A percentile compares a stretch with the other conserved stretches of the same genome.
phyloP scores from a whole-genome alignment of 2,797 vertebrate species.

The Thunnus albacares region DNA sequence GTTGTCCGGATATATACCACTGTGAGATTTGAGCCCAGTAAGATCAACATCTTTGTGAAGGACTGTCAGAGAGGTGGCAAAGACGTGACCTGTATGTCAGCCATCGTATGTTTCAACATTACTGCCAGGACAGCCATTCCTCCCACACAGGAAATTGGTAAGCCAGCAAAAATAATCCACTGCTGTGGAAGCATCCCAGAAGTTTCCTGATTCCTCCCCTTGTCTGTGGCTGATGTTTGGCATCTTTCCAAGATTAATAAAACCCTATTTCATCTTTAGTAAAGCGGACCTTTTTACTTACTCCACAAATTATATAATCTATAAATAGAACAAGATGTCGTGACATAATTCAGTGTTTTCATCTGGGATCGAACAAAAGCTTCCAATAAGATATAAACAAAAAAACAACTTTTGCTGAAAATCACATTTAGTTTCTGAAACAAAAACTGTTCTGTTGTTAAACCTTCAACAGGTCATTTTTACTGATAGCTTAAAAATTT shows the following conservation, averaged over 20 bases:
- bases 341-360: not conserved
- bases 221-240: constrained; percentile 17
- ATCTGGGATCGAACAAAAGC: not conserved
- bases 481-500: not conserved
- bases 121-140: constrained; percentile 89
- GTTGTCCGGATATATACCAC: constrained; percentile 91
- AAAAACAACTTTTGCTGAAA: not conserved
- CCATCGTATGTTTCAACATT: constrained; percentile 93
- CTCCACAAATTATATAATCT: not conserved
- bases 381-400: not conserved
- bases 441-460: constrained; percentile 4
- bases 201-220: not conserved
- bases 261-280: not conserved
- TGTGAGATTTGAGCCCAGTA: constrained; percentile 92
- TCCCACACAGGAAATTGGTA: constrained; percentile 89
- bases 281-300: not conserved
- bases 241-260: constrained; percentile 14
- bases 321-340: not conserved
- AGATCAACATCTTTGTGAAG: constrained; percentile 97
- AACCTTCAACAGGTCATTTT: constrained; percentile 1
- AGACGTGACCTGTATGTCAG: constrained; percentile 95
- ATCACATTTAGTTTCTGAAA: not conserved
- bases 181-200: constrained; percentile 24
- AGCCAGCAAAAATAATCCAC: constrained; percentile 70
- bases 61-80: constrained; percentile 94